These are phyloP conservation scores for Sebastes ruberrimus DNA, from an alignment of 2,797 vertebrate genomes.

Conservation along the genomic window DNA sequence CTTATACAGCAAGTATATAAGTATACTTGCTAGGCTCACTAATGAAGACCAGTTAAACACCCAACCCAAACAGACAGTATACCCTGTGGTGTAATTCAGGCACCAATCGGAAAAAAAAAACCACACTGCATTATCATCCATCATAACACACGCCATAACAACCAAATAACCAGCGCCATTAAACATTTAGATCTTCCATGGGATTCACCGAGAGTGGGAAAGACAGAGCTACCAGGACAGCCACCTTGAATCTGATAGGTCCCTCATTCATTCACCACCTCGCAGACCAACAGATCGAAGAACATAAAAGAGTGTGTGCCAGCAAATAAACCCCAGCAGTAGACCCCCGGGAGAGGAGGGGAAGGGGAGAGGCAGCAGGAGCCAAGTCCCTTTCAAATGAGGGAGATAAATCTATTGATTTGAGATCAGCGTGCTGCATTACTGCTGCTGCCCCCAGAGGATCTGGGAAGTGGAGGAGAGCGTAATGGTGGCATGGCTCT, in stretches of 20 bases:
- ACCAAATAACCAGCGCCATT: constrained; percentile 78
- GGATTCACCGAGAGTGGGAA: constrained; percentile 48
- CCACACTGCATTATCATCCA: constrained; percentile 70
- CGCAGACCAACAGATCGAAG: constrained; percentile 78
- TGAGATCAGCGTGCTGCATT: constrained; percentile 77
- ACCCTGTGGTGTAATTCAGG: constrained; percentile 68
- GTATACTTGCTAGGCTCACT: constrained; percentile 19
- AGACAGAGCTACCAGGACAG: constrained; percentile 31
- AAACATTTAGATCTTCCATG: constrained; percentile 74
- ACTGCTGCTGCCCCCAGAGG: constrained; percentile 58
- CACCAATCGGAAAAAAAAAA: constrained; percentile 40
- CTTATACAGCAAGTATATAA: neutral
- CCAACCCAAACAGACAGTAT: constrained; percentile 50
- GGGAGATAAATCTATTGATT: constrained; percentile 83
- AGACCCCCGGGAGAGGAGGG: constrained; percentile 65
- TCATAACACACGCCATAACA: constrained; percentile 72
- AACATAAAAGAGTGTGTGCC: constrained; percentile 70
- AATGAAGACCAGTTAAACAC: constrained; percentile 69
- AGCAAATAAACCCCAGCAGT: constrained; percentile 70
- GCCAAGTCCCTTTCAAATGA: constrained; percentile 55
- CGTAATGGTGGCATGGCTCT: constrained; percentile 15
- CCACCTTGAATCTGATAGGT: constrained; percentile 65
- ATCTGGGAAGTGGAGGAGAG: constrained; percentile 31
- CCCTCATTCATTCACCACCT: constrained; percentile 58
- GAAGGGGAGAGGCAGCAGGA: constrained; percentile 34